Base-by-base conservation (phyloP, 2,113 vertebrate species). In the Notothenia rossii region DNA sequence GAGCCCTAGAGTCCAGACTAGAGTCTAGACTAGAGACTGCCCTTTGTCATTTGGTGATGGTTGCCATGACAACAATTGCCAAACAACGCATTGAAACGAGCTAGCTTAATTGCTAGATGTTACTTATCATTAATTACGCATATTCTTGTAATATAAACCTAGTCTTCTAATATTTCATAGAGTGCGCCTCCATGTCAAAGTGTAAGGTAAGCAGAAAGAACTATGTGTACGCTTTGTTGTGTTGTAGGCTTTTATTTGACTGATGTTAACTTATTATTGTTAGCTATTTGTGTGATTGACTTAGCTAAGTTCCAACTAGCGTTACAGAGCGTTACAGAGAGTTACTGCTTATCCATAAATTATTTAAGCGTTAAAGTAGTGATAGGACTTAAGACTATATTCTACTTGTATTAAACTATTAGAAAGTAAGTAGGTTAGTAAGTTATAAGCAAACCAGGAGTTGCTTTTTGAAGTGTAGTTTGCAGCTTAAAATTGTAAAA, bases 141-240 rank as follows among this genome's bases (percentile, higher is more conserved):
- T 64, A 11, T 22, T 18, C 36, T 40, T 20, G 13, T 25, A 3
- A 43, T n/a, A 22, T 5, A 11, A 29, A 3, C 1, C 2, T 9
- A 9, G 18, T 10, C 17, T 49, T 10, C 10, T 36, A 4, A 17
- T 22, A 12, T 12, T 48, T 53, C 3, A 48, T 1, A 53, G 18
- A 59, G 60, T 50, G 13, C 2, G 14, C 25, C 20, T 36, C 45
- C 18, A 94, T 94, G 92, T 90, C 92, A n/a, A 94, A 92, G 53
- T 80, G 63, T 36, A 95, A 94, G 93, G 93, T 94, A 90, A 90
- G 68, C 14, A 15, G 10, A 58, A 25, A 48, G 7, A 6, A 9
- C 7, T 7, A 1, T n/a, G n/a, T 54, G 36, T 6, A 55, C 1
- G n/a, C 50, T 17, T n/a, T 43, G 40, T 48, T 67, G 22, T 68